Evolutionary conservation across 2,113 vertebrate genomes (phyloP).

Genomic region (Leptobrachium ailaonicum): DNA sequence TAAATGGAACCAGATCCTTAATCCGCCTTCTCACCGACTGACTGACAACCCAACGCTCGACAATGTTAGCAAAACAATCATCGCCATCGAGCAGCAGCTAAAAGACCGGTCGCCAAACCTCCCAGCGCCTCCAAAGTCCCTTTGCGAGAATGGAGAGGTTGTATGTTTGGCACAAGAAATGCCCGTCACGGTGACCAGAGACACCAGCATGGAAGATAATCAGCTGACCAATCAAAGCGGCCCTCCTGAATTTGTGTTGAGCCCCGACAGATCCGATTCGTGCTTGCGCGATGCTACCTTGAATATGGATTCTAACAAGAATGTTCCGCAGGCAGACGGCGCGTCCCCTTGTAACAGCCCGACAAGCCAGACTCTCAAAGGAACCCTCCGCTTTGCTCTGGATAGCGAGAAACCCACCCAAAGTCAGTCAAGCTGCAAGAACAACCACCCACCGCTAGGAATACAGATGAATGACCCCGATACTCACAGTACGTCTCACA

Average conservation of each 20-base stretch:
- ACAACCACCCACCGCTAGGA: slow-evolving; percentile 62
- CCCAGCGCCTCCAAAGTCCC: slow-evolving; percentile 58
- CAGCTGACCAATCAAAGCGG: slow-evolving; percentile 64
- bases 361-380: slow-evolving; percentile 64
- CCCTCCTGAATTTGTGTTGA: slow-evolving; percentile 59
- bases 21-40: slow-evolving; percentile 75
- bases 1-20: slow-evolving; percentile 95
- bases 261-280: slow-evolving; percentile 56
- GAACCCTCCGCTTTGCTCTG: slow-evolving; percentile 69
- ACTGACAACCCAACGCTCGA: slow-evolving; percentile 78
- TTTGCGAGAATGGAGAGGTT: slow-evolving; percentile 70
- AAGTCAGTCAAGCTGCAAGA: slow-evolving; percentile 63
- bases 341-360: slow-evolving; percentile 68
- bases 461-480: slow-evolving; percentile 53
- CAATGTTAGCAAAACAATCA: slow-evolving; percentile 70
- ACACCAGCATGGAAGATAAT: slow-evolving; percentile 73
- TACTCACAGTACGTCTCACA: slow-evolving; percentile 44
- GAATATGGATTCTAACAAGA: slow-evolving; percentile 73
- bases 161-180: slow-evolving; percentile 66
- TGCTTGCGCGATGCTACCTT: slow-evolving; percentile 71
- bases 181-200: slow-evolving; percentile 76
- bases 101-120: slow-evolving; percentile 72
- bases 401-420: slow-evolving; percentile 67
- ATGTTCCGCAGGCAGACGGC: slow-evolving; percentile 60
- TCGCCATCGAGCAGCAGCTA: slow-evolving; percentile 76